Base-by-base conservation (phyloP, 2,888 invertebrate species). In the Ormyrus nitidulus region DNA sequence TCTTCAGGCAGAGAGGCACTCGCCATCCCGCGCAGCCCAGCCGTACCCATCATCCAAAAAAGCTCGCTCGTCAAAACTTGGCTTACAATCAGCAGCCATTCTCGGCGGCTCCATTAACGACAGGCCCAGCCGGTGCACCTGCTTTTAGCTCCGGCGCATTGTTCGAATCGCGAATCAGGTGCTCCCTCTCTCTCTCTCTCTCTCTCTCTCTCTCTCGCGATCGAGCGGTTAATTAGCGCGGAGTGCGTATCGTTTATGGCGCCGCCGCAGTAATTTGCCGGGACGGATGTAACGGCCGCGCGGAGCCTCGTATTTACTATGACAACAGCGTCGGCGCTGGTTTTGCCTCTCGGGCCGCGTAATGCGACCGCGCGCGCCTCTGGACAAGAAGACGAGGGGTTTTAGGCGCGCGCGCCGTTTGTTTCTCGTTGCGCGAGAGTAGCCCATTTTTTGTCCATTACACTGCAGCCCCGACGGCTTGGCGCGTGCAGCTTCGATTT, bases 311-410 rank as follows among this genome's bases (percentile, higher is more conserved):
- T 86, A 87, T 86, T 87, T 87, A 86, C 87, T 79, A 84, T 84
- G 86, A 87, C 85, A 84, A 83, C 79, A 80, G 81, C 79, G 64
- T 85, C 19, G 56, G 54, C 58, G 56, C 44, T 34, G 78, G 88
- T 88, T 88, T 88, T 88, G 78, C 62, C 34, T 10, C 44, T 82
- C 77, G 85, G 83, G 83, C 85, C 81, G 46, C 46, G 87, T 86
- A 88, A 88, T 86, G 86, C 87, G 85, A 87, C 86, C 86, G 84
- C 64, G 48, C 66, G 66, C 81, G 81, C 81, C 79, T 69, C 68
- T 48, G 34, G 34, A 54, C 86, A 87, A 88, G 87, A 88, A 88
- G 85, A 84, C 82, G 82, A 71, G 82, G 82, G 34, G 34, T 83
- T 66, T 56, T 59, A 13, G 65, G 48, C 34, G n/a, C 65, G n/a